Conservation (phyloP, 2,113 vertebrate species). For the Mus musculus region GRCm39 chr11:18584501-18585000, state of each 20-base stretch:
- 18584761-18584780: not conserved
- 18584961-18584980: not conserved
- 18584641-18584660: not conserved
- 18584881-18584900: not conserved
- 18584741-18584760: not conserved
- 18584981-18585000: not conserved
- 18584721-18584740: not conserved
- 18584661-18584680: not conserved
- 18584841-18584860: not conserved
- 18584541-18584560: not conserved
- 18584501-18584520: not conserved
- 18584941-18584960: not conserved
- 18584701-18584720: not conserved
- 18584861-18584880: not conserved
- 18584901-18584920: not conserved
- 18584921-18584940: not conserved
- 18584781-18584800: not conserved
- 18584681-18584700: not conserved
- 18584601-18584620: not conserved
- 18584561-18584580: not conserved
- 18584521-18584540: not conserved
- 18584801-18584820: not conserved
- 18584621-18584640: not conserved
- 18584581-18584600: not conserved
- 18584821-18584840: not conserved